Evolutionary conservation across 2,113 vertebrate species (phyloP).

Genomic region (Galemys pyrenaicus): DNA sequence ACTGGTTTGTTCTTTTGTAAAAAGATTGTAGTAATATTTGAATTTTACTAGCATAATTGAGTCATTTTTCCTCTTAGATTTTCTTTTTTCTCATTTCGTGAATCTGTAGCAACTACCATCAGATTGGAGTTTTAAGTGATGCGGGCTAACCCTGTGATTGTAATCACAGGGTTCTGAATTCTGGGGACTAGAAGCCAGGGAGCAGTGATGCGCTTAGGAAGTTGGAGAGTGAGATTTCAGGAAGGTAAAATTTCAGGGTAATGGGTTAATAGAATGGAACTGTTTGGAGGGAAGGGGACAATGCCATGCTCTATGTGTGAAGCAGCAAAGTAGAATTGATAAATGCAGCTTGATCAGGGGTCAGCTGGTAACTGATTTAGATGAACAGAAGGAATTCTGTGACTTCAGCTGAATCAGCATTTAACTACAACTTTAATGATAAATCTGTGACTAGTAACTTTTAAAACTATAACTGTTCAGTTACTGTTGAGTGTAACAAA

Average conservation of each 20-base stretch:
- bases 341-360: neutral
- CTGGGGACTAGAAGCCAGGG: neutral
- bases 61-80: constrained; percentile 23
- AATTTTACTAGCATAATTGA: neutral
- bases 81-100: neutral
- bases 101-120: constrained; percentile 8
- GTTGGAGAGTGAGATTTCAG: constrained; percentile 1
- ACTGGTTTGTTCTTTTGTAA: neutral
- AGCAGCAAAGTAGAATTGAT: constrained; percentile 25
- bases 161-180: neutral
- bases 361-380: constrained; percentile 12
- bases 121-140: constrained; percentile 10
- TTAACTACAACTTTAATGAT: constrained; percentile 35
- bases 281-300: neutral
- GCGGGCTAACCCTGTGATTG: neutral
- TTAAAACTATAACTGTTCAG: neutral
- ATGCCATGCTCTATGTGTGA: neutral
- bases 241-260: constrained; percentile 29
- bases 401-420: neutral
- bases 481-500: neutral
- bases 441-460: neutral
- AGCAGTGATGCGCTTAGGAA: neutral
- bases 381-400: neutral
- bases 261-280: neutral
- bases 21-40: constrained; percentile 20